A percentile compares a stretch with the other conserved stretches of the same genome.
phyloP scores from a whole-genome alignment of 2,888 invertebrate species.

The Gymnocheta viridis region DNA sequence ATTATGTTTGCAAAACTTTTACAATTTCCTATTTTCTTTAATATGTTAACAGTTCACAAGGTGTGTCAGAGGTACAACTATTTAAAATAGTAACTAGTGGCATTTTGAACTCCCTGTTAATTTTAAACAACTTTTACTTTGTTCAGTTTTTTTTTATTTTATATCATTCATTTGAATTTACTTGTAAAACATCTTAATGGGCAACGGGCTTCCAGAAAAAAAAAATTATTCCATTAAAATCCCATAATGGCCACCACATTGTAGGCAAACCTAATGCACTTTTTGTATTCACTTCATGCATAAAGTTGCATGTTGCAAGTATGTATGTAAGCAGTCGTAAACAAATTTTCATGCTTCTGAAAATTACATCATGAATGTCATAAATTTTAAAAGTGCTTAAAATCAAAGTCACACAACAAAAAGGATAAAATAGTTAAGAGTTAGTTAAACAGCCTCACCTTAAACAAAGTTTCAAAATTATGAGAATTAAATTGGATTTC shows the following conservation, averaged over 20 bases:
- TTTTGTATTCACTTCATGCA: not conserved
- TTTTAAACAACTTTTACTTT: conserved; percentile 3
- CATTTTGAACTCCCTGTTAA: not conserved
- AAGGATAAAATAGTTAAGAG: too few relatives aligned
- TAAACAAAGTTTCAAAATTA: too few relatives aligned
- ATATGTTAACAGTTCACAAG: not conserved
- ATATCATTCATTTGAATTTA: not conserved
- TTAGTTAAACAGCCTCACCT: too few relatives aligned
- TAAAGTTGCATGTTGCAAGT: not conserved
- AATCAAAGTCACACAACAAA: not conserved
- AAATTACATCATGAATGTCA: not conserved
- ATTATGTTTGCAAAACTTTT: not conserved
- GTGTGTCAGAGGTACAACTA: not conserved
- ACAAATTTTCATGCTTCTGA: not conserved
- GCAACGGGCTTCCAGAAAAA: not conserved
- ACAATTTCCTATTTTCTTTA: not conserved
- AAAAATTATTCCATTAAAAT: not conserved
- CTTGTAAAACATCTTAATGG: not conserved
- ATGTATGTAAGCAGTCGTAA: not conserved
- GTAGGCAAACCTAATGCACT: not conserved
- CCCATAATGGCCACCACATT: not conserved
- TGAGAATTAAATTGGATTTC: too few relatives aligned
- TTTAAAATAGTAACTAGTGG: not conserved
- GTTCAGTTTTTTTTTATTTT: not conserved
- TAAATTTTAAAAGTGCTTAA: not conserved